Evolutionary conservation across 2,888 invertebrate species (phyloP), one percentile per base, ranked within the genome.

Genomic region (Alloplasta piceator): DNA sequence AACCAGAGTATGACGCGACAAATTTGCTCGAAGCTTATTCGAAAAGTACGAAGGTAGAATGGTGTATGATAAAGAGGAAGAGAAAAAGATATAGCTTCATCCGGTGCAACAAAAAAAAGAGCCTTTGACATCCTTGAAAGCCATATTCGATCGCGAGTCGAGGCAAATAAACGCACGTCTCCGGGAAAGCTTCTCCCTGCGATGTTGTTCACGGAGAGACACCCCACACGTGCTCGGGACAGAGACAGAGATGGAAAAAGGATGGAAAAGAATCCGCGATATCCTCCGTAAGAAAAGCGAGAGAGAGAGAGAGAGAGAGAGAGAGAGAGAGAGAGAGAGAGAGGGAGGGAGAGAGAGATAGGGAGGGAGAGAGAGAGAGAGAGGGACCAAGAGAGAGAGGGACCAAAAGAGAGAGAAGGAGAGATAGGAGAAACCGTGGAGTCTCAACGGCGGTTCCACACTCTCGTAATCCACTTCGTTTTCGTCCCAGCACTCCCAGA

Each of bases 401-500:
- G 46, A 41, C n/a, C n/a, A n/a, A n/a, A 38, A 60, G 10, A 60
- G 6, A 60, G 36, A n/a, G 61, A 76, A 56, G 46, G 61, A 68
- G 71, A 38, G 39, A 56, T 43, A 61, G 46, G 60, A 43, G 41
- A 41, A 60, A 60, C 41, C 60, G 41, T 60, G 41, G 41, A 41
- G 60, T 41, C 60, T 55, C 68, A 64, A 61, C 58, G 10, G 52
- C 50, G 66, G 55, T 72, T 67, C 70, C 16, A 55, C 43, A 68
- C 46, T 72, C 67, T 68, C 60, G 80, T 80, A 82, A 82, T 82
- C 79, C 82, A 82, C 80, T 82, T 78, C 73, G 71, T 12, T 77
- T 41, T 46, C 70, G 38, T 71, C 46, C 70, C 61, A 66, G 63
- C 64, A 64, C 58, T 56, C 56, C 55, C 39, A 39, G 50, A 70